These are phyloP conservation scores for Caenorhabditis zanzibari DNA, from an alignment of 2,888 invertebrate species.

Conservation along the genomic window DNA sequence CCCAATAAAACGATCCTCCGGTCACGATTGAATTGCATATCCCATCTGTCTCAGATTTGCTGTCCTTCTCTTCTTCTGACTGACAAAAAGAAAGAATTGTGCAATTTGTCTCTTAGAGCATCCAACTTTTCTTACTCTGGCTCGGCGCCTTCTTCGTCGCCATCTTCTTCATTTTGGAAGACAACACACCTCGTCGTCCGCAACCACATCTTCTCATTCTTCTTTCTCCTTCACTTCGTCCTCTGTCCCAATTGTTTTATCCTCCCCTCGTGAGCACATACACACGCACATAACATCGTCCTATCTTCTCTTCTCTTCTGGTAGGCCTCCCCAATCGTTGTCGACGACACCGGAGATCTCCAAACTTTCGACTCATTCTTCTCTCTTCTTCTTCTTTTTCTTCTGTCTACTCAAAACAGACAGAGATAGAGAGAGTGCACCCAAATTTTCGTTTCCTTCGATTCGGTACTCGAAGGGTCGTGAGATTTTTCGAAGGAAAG, in stretches of 20 bases:
- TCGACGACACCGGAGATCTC: slow-evolving; percentile 59
- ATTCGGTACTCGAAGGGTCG: slow-evolving; percentile 12
- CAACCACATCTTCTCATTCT: slow-evolving; percentile 51
- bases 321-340: slow-evolving; percentile 36
- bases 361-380: slow-evolving; percentile 60
- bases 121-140: slow-evolving; percentile 46
- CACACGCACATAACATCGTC: slow-evolving; percentile 48
- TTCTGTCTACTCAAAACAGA: slow-evolving; percentile 19
- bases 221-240: slow-evolving; percentile 37
- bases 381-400: neutral
- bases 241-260: slow-evolving; percentile 55
- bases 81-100: slow-evolving; percentile 45
- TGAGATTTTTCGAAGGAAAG: slow-evolving; percentile 23
- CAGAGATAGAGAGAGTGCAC: slow-evolving; percentile 21
- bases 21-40: neutral
- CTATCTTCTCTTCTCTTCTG: slow-evolving; percentile 54
- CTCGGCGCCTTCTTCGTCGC: slow-evolving; percentile 38
- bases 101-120: slow-evolving; percentile 44
- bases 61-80: slow-evolving; percentile 3
- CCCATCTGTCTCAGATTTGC: slow-evolving; percentile 13
- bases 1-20: neutral
- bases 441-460: slow-evolving; percentile 19
- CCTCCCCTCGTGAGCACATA: slow-evolving; percentile 56
- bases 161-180: slow-evolving; percentile 58
- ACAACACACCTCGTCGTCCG: slow-evolving; percentile 60